phyloP scores from a whole-genome alignment of 1,140 invertebrate genomes.

The Chymomyza costata region DNA sequence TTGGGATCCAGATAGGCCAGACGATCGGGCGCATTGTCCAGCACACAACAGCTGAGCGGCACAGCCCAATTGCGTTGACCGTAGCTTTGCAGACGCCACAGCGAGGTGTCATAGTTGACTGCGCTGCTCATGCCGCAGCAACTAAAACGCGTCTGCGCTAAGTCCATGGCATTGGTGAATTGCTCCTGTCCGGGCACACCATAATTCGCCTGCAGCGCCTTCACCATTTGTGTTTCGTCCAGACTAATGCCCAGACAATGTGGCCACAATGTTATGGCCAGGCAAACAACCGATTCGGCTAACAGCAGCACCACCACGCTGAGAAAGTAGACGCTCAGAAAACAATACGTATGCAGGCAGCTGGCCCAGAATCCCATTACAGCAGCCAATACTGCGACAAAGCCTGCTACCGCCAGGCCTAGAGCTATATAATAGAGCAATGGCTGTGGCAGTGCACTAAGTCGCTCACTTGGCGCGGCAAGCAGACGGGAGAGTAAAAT shows the following conservation, averaged over 20 bases:
- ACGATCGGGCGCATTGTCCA: slow-evolving; percentile 79
- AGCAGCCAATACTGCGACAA: slow-evolving; percentile 80
- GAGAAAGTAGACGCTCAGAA: slow-evolving; percentile 84
- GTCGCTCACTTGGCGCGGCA: slow-evolving; percentile 77
- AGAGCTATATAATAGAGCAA: slow-evolving; percentile 85
- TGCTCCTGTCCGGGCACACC: slow-evolving; percentile 82
- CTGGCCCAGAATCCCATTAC: slow-evolving; percentile 87
- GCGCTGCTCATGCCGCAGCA: slow-evolving; percentile 89
- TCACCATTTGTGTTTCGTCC: slow-evolving; percentile 80
- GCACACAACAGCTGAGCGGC: slow-evolving; percentile 86
- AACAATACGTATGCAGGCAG: slow-evolving; percentile 83
- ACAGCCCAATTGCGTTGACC: slow-evolving; percentile 83
- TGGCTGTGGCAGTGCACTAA: slow-evolving; percentile 79
- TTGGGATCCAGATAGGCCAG: slow-evolving; percentile 85
- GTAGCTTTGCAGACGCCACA: slow-evolving; percentile 85
- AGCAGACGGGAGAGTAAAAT: slow-evolving; percentile 83
- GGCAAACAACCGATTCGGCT: slow-evolving; percentile 83
- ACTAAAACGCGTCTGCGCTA: slow-evolving; percentile 85
- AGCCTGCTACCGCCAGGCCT: slow-evolving; percentile 80
- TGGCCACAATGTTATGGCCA: slow-evolving; percentile 86
- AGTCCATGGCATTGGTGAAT: slow-evolving; percentile 88
- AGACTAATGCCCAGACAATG: slow-evolving; percentile 84
- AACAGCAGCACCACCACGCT: slow-evolving; percentile 82
- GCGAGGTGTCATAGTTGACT: slow-evolving; percentile 87
- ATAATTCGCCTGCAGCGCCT: slow-evolving; percentile 84